Base-by-base conservation (phyloP, 2,888 invertebrate species). In the Chaetoderma sp. region DNA sequence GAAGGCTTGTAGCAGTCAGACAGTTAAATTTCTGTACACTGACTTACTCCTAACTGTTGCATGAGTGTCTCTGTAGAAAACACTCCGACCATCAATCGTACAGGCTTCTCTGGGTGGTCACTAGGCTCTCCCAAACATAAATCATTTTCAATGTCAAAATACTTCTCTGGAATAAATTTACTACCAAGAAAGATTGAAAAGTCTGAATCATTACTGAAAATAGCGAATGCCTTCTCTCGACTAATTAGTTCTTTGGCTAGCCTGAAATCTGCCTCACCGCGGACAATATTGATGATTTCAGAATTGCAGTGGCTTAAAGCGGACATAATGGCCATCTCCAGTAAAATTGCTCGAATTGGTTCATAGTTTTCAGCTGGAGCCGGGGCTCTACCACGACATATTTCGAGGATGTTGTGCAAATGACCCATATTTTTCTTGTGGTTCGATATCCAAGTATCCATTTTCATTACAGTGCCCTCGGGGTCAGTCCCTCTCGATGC, bases 121-220 rank as follows among this genome's bases (percentile, higher is more conserved):
- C 64, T 18, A n/a, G 72, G 63, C 36, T 67, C 68, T 2, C 78
- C 79, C 13, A 83, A 70, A 18, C 74, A 71, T n/a, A 84, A 72
- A 63, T 82, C 76, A 60, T 79, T 75, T 4, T 77, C 59, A 21
- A 78, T 56, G 63, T 84, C 84, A 77, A 84, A 84, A 52, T 80
- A 68, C n/a, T 78, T 70, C 47, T 76, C 50, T 1, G 79, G 78
- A 54, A 84, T 78, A 56, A 81, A 74, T n/a, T 73, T 52, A 61
- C 79, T 71, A 63, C 76, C 71, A 56, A 71, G 71, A 64, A 84
- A 82, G 36, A 84, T 73, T 65, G 79, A 79, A 63, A 85, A 85
- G 66, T 85, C 85, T 10, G 83, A 78, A 61, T 85, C 85, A 70
- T 83, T 83, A 57, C 80, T 80, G 18, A 83, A 42, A 23, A 85